Conservation (phyloP, 1,140 invertebrate species). For the Xylocopa sonorina region DNA sequence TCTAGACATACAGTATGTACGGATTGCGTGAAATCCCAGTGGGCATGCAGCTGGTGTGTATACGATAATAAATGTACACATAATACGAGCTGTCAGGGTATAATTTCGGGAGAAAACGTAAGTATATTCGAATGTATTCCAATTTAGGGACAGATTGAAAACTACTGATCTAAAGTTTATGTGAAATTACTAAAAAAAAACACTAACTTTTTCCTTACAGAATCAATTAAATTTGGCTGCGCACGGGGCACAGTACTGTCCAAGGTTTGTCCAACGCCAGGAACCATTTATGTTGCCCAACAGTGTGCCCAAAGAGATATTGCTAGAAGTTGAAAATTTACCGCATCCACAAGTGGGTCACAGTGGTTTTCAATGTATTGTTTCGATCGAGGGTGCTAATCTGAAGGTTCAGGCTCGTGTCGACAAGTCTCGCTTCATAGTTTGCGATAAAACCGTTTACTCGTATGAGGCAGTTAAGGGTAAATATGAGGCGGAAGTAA, state of each 20-base stretch:
- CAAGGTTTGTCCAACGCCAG: slow-evolving; percentile 87
- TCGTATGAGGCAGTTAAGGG: slow-evolving; percentile 93
- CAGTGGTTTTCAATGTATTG: slow-evolving; percentile 94
- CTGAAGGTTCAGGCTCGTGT: slow-evolving; percentile 93
- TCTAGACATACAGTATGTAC: slow-evolving; percentile 92
- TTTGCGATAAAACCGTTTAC: slow-evolving; percentile 95
- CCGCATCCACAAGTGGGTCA: slow-evolving; percentile 93
- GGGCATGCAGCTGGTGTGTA: slow-evolving; percentile 98
- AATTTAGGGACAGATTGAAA: no score
- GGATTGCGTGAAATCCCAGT: slow-evolving; percentile 92
- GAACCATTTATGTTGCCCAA: slow-evolving; percentile 91
- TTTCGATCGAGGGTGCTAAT: slow-evolving; percentile 94
- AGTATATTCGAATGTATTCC: no score
- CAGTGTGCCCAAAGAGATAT: slow-evolving; percentile 93
- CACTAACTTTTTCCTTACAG: slow-evolving; percentile 73
- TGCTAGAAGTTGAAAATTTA: slow-evolving; percentile 94
- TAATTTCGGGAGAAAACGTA: slow-evolving; percentile 92
- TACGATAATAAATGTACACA: slow-evolving; percentile 97
- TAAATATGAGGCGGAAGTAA: slow-evolving; percentile 93
- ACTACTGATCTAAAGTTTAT: background rate
- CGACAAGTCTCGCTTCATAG: slow-evolving; percentile 90
- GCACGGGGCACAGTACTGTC: slow-evolving; percentile 90
- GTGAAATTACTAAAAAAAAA: slow-evolving; percentile 2
- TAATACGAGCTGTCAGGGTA: slow-evolving; percentile 91
- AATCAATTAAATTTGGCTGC: slow-evolving; percentile 88